Evolutionary conservation across 2,888 invertebrate species (phyloP).

Genomic region (Galeopsomyia nigrocyanea): DNA sequence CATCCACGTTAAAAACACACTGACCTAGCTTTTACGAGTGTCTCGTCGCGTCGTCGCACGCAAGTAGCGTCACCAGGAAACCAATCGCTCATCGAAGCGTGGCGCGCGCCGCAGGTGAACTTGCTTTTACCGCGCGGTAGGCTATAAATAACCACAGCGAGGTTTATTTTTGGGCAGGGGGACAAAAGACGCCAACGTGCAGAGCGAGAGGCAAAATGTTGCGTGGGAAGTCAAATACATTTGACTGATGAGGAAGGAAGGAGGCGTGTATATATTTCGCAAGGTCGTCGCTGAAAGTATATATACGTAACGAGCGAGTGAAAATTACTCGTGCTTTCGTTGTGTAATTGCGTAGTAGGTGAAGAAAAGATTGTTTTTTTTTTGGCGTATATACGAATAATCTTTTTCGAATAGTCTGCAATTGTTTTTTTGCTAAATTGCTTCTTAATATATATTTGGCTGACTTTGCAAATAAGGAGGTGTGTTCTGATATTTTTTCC

Average conservation of each 20-base stretch:
- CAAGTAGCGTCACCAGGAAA: background rate
- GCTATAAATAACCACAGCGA: slow-evolving; percentile 52
- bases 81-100: slow-evolving; percentile 16
- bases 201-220: slow-evolving; percentile 10
- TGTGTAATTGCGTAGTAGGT: too few species aligned
- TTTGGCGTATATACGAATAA: too few species aligned
- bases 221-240: background rate
- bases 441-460: too few species aligned
- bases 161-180: slow-evolving; percentile 54
- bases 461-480: too few species aligned
- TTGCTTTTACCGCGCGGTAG: background rate
- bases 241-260: slow-evolving; percentile 18
- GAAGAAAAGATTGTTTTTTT: too few species aligned
- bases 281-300: too few species aligned
- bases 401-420: too few species aligned
- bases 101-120: too few species aligned
- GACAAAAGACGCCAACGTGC: slow-evolving; percentile 1
- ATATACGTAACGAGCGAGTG: too few species aligned
- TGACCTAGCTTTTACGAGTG: slow-evolving; percentile 19
- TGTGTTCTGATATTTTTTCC: too few species aligned
- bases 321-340: too few species aligned
- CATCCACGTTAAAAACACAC: background rate
- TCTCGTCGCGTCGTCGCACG: background rate
- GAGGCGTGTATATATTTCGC: background rate
- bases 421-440: too few species aligned